Evolutionary conservation across 2,888 invertebrate genomes (phyloP).

Genomic region (Bombylius discolor): DNA sequence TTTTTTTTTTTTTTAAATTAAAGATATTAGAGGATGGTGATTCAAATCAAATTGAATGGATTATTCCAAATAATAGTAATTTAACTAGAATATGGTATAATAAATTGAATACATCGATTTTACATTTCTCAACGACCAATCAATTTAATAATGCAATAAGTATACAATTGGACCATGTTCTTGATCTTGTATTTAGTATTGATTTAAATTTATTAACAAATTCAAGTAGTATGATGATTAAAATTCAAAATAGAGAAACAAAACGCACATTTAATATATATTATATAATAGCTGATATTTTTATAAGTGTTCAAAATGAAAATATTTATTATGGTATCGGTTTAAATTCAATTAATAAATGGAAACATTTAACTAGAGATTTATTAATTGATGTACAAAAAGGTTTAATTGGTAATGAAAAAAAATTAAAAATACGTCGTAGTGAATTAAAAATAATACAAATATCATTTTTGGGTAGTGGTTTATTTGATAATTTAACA

Average conservation of each 20-base stretch:
- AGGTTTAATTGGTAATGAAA: constrained; percentile 51
- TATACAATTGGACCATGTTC: constrained; percentile 51
- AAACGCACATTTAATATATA: constrained; percentile 68
- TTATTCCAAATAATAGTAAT: constrained; percentile 54
- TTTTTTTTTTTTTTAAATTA: neutral
- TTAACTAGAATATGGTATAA: constrained; percentile 49
- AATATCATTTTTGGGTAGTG: constrained; percentile 56
- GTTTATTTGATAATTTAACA: constrained; percentile 63
- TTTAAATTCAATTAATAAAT: constrained; percentile 41
- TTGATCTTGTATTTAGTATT: constrained; percentile 64
- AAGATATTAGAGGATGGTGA: constrained; percentile 62
- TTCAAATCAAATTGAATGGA: constrained; percentile 54
- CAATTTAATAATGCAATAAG: constrained; percentile 54
- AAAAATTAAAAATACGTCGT: constrained; percentile 29
- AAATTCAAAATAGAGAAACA: constrained; percentile 63
- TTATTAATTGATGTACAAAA: constrained; percentile 84
- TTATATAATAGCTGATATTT: constrained; percentile 61
- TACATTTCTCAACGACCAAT: constrained; percentile 62
- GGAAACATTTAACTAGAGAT: constrained; percentile 75
- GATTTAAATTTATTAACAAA: constrained; percentile 62
- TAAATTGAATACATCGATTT: constrained; percentile 45
- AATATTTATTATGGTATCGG: constrained; percentile 84
- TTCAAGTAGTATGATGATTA: constrained; percentile 62
- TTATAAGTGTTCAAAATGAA: constrained; percentile 60
- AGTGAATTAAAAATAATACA: constrained; percentile 44